Evolutionary conservation across 2,797 vertebrate genomes (phyloP), one percentile per base, ranked within the genome.

Genomic region (Psittacula echo): DNA sequence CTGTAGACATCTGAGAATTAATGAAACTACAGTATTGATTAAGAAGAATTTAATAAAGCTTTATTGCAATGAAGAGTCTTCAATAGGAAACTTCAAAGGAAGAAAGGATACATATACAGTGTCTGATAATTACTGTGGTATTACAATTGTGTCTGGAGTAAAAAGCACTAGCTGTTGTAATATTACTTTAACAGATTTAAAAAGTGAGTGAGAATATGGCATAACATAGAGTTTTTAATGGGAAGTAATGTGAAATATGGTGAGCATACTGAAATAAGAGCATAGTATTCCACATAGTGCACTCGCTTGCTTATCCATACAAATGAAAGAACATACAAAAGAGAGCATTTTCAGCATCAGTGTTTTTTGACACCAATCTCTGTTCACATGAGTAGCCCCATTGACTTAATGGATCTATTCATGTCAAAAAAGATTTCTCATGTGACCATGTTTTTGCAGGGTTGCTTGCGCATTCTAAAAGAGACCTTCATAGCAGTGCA

Each of bases 321-420:
- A 70, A 68, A 68, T 78, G 65, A 83, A 87, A 72, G 39, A 51
- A 78, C 29, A 24, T 34, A 84, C 26, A 87, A 89, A 83, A 82
- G 50, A 73, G 19, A 21, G 62, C 30, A 60, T 87, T 95, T 66
- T 86, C 73, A 90, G 53, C 65, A 72, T 66, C 68, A 71, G n/a
- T 89, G 53, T 8, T 83, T 93, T 91, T 67, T 91, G 53, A 86
- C 81, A 92, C 93, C 41, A 54, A 45, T 58, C 47, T 85, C 70
- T 87, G 66, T 94, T 88, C 87, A 88, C 87, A 78, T 81, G 85
- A 92, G 85, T 90, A 91, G 41, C 30, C 22, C 27, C 23, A 83
- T 48, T 96, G 79, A 91, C 47, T 94, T 93, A 95, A 93, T 78
- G 34, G 44, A 9, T 86, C 87, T 93, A 66, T 94, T 95, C 60